phyloP scores from a whole-genome alignment of 2,113 vertebrate genomes.

The Cyprinodon brontotheroides region DNA sequence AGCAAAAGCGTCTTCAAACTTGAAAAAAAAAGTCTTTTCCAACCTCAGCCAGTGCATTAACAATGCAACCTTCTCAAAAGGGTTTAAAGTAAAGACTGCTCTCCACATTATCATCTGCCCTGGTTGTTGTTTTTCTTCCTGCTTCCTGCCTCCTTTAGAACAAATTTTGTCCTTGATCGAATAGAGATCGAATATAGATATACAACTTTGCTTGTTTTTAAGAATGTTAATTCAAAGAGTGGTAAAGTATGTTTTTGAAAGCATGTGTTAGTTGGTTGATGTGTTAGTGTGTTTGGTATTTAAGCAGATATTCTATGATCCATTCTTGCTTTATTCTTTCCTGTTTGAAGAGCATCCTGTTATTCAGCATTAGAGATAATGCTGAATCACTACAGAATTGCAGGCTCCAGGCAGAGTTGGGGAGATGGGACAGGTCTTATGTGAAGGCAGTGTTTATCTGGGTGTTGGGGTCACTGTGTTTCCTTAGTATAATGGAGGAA shows the following conservation, averaged over 20 bases:
- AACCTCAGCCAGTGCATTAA: too few relatives aligned
- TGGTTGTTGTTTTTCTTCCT: too few relatives aligned
- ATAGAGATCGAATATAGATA: too few relatives aligned
- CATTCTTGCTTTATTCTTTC: neutral
- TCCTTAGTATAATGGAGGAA: conserved; percentile 66
- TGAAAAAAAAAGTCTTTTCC: too few relatives aligned
- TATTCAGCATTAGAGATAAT: neutral
- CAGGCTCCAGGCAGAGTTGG: conserved; percentile 5
- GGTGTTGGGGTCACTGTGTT: conserved; percentile 62
- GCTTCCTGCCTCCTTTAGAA: too few relatives aligned
- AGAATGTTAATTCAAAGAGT: neutral
- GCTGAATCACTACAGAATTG: conserved; percentile 6
- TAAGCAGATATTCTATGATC: neutral
- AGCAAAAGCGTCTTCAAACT: too few relatives aligned
- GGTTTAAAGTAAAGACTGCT: too few relatives aligned
- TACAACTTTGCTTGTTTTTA: too few relatives aligned
- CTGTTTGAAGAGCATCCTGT: neutral
- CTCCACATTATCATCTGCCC: too few relatives aligned
- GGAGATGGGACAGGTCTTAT: conserved; percentile 27
- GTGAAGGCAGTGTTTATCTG: conserved; percentile 45
- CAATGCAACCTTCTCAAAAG: too few relatives aligned
- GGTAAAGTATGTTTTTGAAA: neutral
- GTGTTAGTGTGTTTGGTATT: neutral
- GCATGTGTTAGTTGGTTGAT: neutral
- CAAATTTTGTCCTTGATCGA: too few relatives aligned